A percentile compares a stretch with the other conserved stretches of the same genome.
Evolutionary conservation across 1,140 invertebrate species (phyloP).

Genomic region (Teleopsis dalmanni): DNA sequence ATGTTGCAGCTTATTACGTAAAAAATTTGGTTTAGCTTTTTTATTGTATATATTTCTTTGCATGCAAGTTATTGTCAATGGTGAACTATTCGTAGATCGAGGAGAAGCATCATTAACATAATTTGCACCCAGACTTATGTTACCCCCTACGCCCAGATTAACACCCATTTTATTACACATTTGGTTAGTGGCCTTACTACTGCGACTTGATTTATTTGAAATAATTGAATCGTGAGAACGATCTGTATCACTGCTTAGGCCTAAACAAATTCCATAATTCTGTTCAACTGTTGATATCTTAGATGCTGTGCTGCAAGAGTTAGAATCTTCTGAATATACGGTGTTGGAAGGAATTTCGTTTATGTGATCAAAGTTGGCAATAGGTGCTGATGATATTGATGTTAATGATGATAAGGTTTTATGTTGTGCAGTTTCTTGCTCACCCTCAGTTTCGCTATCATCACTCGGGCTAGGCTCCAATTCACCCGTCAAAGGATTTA

Average conservation of each 20-base stretch:
- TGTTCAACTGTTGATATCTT: conserved; percentile 45
- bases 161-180: conserved; percentile 20
- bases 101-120: conserved; percentile 17
- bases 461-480: conserved; percentile 73
- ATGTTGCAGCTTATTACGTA: conserved; percentile 37
- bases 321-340: conserved; percentile 52
- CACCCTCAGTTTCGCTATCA: conserved; percentile 46
- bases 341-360: conserved; percentile 48
- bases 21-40: conserved; percentile 34
- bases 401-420: conserved; percentile 8
- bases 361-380: conserved; percentile 44
- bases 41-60: conserved; percentile 14
- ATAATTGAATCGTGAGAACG: conserved; percentile 35
- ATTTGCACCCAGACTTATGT: neutral
- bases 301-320: conserved; percentile 38
- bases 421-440: conserved; percentile 34
- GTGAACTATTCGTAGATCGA: conserved; percentile 28
- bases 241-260: conserved; percentile 47
- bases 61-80: conserved; percentile 6
- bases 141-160: neutral
- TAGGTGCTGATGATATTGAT: neutral
- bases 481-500: conserved; percentile 80
- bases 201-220: conserved; percentile 27
- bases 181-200: conserved; percentile 40
- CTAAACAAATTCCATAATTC: conserved; percentile 11